Evolutionary conservation across 2,888 invertebrate genomes (phyloP).

Genomic region (Lymantria dispar): DNA sequence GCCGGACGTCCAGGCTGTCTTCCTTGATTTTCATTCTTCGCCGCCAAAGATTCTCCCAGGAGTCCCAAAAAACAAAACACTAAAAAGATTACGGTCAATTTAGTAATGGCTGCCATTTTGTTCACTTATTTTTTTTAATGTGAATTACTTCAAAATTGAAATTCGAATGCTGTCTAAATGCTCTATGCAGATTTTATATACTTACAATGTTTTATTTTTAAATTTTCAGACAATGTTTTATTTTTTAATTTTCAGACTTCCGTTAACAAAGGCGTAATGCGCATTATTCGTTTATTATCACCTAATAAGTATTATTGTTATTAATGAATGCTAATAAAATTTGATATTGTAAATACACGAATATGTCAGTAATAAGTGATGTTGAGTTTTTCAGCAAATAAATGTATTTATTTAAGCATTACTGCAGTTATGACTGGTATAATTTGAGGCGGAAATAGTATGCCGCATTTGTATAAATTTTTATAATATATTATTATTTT

Average conservation of each 20-base stretch:
- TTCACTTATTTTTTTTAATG: constrained; percentile 2
- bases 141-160: constrained; percentile 6
- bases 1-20: constrained; percentile 1
- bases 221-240: constrained; percentile 17
- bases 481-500: no score
- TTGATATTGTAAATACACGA: background rate
- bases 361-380: background rate
- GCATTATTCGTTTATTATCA: background rate
- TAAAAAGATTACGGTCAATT: constrained; percentile 42
- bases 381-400: background rate
- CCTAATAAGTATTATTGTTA: background rate
- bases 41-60: constrained; percentile 30
- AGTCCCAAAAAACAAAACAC: constrained; percentile 37
- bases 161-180: background rate
- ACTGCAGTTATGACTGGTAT: background rate
- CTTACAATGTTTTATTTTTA: constrained; percentile 24
- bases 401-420: background rate
- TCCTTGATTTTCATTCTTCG: constrained; percentile 3
- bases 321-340: background rate
- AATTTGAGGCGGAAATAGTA: no score
- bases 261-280: background rate
- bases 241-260: constrained; percentile 22
- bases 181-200: constrained; percentile 12
- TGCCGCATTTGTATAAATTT: no score
- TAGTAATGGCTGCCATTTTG: constrained; percentile 46